Evolutionary conservation across 2,113 vertebrate species (phyloP).

Genomic region (Orientallactaga bullata): DNA sequence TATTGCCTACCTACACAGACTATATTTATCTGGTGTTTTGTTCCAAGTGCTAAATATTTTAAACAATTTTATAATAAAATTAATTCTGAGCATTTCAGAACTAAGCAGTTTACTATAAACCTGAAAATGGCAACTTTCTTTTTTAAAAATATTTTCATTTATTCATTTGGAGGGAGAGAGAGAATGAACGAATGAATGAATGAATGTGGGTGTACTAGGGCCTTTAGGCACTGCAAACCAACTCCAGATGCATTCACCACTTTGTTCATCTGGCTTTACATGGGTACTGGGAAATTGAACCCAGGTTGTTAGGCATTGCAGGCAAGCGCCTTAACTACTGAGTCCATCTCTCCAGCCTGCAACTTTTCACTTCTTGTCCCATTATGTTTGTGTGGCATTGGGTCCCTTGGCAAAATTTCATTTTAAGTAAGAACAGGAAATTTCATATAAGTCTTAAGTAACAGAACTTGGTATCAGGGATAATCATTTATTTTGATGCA

Average conservation of each 20-base stretch:
- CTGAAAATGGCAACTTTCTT: not conserved
- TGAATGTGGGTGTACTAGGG: no score
- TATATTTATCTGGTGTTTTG: conserved; percentile 61
- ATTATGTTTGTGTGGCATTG: not conserved
- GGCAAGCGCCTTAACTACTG: no score
- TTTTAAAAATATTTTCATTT: no score
- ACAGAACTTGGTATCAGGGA: not conserved
- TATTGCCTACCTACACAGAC: conserved; percentile 1
- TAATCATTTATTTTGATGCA: not conserved
- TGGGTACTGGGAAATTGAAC: no score
- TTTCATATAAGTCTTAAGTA: not conserved
- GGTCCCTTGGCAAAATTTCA: conserved; percentile 16
- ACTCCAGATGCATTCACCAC: no score
- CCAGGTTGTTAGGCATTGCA: no score
- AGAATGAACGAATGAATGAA: no score
- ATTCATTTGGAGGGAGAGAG: no score
- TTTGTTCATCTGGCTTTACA: no score
- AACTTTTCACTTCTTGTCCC: conserved; percentile 16
- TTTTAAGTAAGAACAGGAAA: conserved; percentile 19
- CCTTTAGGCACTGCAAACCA: no score
- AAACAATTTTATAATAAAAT: conserved; percentile 39
- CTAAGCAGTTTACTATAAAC: conserved; percentile 21
- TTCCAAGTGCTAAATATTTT: conserved; percentile 54
- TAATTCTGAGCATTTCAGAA: conserved; percentile 54
- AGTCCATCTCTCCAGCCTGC: no score